Evolutionary conservation across 92 coral and sea anemone species (phyloP), one percentile per base, ranked within the genome.

Genomic region (Phenganax marumi): DNA sequence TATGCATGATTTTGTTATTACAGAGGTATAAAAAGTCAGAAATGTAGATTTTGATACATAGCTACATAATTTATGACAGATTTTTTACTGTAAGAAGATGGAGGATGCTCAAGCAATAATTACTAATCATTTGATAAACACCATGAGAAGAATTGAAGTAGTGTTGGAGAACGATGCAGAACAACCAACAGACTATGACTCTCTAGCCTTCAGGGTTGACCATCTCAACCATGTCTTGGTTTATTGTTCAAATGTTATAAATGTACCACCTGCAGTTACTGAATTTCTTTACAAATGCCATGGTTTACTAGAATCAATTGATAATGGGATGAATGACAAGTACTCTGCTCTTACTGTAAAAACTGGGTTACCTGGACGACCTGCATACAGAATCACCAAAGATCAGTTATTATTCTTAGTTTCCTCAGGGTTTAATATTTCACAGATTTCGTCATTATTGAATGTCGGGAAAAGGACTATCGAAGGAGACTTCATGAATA

Each of bases 381-480:
- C 75, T 33, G 75, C 75, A 70, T 70, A 70, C n/a, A 39, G 43
- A 10, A 49, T 70, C 53, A 70, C 54, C 2, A 70, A 70, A 70
- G 75, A 70, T 2, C 75, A 70, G 51, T 46, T 70, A 52, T 70
- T 70, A 52, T 70, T 70, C 75, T 70, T 70, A 52, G 75, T 70
- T 70, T 70, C 75, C 14, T 70, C 75, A 17, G 75, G 75, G 21
- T 70, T 70, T 43, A 70, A 70, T 8, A 43, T 70, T 43, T 52
- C 75, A 8, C 54, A 70, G 21, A 70, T 70, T 70, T 47, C 54
- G 12, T 7, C 54, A 64, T 12, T 64, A n/a, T 64, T 19, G 11
- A 19, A 64, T 64, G 70, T 64, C 22, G 70, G 69, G 3, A 63
- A 63, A 63, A 63, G 9, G 13, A 63, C 69, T 63, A 63, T 63